phyloP scores from a whole-genome alignment of 2,797 vertebrate species.

The Scarus forsteni region DNA sequence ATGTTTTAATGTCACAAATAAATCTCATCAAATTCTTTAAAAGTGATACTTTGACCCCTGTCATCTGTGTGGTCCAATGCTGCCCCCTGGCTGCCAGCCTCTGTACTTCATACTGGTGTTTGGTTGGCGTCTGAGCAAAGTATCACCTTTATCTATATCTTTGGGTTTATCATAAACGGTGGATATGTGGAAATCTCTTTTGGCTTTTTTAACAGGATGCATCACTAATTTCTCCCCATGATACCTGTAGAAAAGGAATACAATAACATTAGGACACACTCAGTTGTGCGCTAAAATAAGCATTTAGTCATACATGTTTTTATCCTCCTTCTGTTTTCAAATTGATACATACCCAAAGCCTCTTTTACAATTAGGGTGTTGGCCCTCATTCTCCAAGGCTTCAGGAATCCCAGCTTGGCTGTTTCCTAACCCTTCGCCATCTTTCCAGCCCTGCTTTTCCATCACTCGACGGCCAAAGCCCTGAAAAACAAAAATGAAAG shows the following conservation, averaged over 20 bases:
- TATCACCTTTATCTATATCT: conserved; percentile 87
- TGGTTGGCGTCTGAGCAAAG: conserved; percentile 88
- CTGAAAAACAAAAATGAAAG: conserved; percentile 67
- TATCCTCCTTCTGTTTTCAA: neutral
- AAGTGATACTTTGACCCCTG: neutral
- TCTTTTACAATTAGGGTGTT: conserved; percentile 93
- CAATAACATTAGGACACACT: neutral
- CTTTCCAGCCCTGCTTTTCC: conserved; percentile 96
- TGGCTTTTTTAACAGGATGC: conserved; percentile 85
- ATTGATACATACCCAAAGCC: conserved; percentile 91
- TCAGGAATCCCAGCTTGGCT: conserved; percentile 88
- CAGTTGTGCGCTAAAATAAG: neutral
- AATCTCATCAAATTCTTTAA: too few species aligned
- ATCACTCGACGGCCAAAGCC: conserved; percentile 94
- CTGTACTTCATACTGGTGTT: conserved; percentile 92
- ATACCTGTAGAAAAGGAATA: conserved; percentile 83
- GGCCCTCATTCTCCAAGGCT: conserved; percentile 92
- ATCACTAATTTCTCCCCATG: conserved; percentile 92
- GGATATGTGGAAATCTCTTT: conserved; percentile 84
- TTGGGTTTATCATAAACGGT: conserved; percentile 92
- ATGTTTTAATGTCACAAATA: conserved; percentile 30
- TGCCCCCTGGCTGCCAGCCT: conserved; percentile 78
- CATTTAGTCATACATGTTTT: neutral
- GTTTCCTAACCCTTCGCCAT: conserved; percentile 92
- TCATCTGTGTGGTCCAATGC: conserved; percentile 66